Evolutionary conservation across 2,888 invertebrate genomes (phyloP), one percentile per base, ranked within the genome.

Genomic region (Noctua comes): DNA sequence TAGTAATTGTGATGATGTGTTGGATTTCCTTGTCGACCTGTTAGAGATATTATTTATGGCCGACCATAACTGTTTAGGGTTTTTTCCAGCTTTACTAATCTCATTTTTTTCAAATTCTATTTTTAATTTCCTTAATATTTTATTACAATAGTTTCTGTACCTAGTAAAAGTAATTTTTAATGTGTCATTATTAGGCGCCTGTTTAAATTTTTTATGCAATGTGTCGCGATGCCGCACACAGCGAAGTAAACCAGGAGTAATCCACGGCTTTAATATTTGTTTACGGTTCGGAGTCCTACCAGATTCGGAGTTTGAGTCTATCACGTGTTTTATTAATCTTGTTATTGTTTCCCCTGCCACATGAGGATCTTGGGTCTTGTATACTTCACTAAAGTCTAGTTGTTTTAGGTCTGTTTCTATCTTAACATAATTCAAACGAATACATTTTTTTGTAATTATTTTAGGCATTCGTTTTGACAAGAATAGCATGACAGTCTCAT

Each of bases 401-500:
- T n/a, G 57, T 57, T 54, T 54, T 8, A 54, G 16, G 48, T 69
- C 36, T 24, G 21, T 21, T 0, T 48, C 68, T 51, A 69, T 31
- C 2, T 51, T 31, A 5, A 13, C 51, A 24, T 69, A 69, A 51
- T 69, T 21, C 10, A 24, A 54, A 21, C 64, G 31, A 31, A 21
- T 64, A 64, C 21, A 64, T 0, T 36, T 31, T 64, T 36, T 64
- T 21, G 24, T 24, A 40, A 69, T 24, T 69, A 69, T 36, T 69
- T 69, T 69, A 36, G 21, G 54, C 51, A 54, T 24, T 31, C 36
- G 36, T 8, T 69, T 69, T 13, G 69, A 69, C 36, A 69, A 16
- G 54, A 69, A 69, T 24, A 69, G 24, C 69, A 69, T 69, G 16
- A 69, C 54, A 40, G 54, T 69, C 16, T 69, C 69, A 54, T 69